Base-by-base conservation (phyloP, 2,113 vertebrate species). In the Oreochromis niloticus region DNA sequence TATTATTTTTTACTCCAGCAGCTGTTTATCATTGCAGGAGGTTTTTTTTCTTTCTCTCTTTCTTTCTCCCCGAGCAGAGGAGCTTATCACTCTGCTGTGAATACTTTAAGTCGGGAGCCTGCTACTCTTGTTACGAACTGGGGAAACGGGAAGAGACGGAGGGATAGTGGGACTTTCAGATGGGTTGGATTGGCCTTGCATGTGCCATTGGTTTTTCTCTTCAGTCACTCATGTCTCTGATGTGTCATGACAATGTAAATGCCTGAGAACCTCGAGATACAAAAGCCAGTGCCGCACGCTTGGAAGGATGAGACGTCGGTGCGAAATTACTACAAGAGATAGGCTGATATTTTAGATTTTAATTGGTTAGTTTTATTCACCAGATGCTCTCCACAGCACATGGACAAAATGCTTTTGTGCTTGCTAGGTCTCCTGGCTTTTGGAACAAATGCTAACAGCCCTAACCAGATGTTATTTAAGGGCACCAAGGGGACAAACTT, bases 391-490 rank as follows among this genome's bases (percentile, higher is more conserved):
- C 54, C 48, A 59, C 46, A 13, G 24, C 41, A 78, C 46, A 56
- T 82, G 43, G 11, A 80, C 30, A 84, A 82, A 84, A 63, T 11
- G 61, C 43, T 56, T 32, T 82, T 32, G 55, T 9, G 57, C 57
- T 80, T 22, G 17, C 54, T 41, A 24, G 32, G 61, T 91, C 88
- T 87, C 82, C 39, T 75, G 85, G 87, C 84, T 87, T 88, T 85
- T 80, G 80, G 54, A 93, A 80, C 81, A 91, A 94, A 93, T 90
- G 89, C 39, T 86, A 93, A 61, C 50, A 86, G 57, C 22, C 7
- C 79, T 78, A 88, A 80, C 59, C 92, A 93, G 87, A 92, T 94
- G 94, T 94, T 93, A 90, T 93, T 93, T 87, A 92, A 66, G 41
- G 52, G 41, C 61, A 80, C 84, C 85, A 73, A 4, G 85, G 93